Base-by-base conservation (phyloP, 2,888 invertebrate genomes). In the Aleiodes leptofemur region DNA sequence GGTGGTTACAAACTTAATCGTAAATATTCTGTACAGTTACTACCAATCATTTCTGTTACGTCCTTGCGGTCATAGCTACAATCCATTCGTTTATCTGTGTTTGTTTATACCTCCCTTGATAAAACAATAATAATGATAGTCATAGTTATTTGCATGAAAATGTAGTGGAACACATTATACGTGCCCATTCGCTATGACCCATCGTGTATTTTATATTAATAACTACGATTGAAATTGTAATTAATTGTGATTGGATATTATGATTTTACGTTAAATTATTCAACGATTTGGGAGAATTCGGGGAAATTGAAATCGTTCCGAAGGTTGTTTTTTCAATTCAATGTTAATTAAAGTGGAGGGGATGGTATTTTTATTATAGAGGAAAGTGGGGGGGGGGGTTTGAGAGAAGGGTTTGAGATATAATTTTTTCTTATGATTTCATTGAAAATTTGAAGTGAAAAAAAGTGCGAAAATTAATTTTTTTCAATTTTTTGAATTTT, bases 81-180 rank as follows among this genome's bases (percentile, higher is more conserved):
- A 14, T 11, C 38, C 59, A 59, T 59, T 59, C 38, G 59, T 59
- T 59, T 59, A 59, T 59, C 59, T 34, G 59, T 4, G 14, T 31
- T 59, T 59, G 38, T 59, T 59, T 34, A 59, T 38, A 14, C n/a
- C 59, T 59, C 59, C 59, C 59, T 59, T 38, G 59, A 31, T 59
- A 38, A 9, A 34, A 38, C 34, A 34, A 59, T 59, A 34, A 59
- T 59, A 34, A 59, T 57, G n/a, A 11, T 59, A 14, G n/a, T 34
- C 59, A 34, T 59, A 38, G 34, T 34, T 29, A 38, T 38, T 11
- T 7, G 38, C 38, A 59, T 59, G n/a, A 38, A 59, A 38, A 38
- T 59, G 11, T 59, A 59, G n/a, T 7, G 43, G 13, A 38, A 34
- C 31, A 14, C 14, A 51, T 51, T 51, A 51, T 51, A 14, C 14